Evolutionary conservation across 92 coral and sea anemone genomes (phyloP).

Genomic region (Zoanthus solanderi): DNA sequence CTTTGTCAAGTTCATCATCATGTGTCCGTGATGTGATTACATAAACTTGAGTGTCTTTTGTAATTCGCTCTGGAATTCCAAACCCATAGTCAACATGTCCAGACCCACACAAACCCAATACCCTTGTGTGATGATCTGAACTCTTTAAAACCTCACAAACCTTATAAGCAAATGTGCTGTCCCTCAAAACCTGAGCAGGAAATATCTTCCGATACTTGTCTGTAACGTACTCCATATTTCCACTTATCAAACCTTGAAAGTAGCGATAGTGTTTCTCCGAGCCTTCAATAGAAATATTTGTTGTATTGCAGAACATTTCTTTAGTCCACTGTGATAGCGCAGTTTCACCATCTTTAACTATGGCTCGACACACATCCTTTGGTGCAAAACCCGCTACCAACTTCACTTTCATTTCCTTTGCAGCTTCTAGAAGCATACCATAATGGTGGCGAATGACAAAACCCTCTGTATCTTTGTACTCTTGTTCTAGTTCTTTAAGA

Average conservation of each 20-base stretch:
- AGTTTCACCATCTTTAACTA: conserved; percentile 71
- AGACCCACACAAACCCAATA: conserved; percentile 81
- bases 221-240: conserved; percentile 62
- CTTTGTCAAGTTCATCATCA: conserved; percentile 69
- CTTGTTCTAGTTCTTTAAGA: conserved; percentile 64
- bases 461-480: conserved; percentile 77
- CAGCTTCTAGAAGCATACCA: conserved; percentile 71
- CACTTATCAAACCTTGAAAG: conserved; percentile 85
- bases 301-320: conserved; percentile 62
- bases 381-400: conserved; percentile 81
- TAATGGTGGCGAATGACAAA: conserved; percentile 70
- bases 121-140: conserved; percentile 63
- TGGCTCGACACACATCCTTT: conserved; percentile 63
- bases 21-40: conserved; percentile 72
- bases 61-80: conserved; percentile 83
- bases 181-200: conserved; percentile 77
- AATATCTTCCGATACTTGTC: conserved; percentile 84
- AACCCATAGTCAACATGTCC: conserved; percentile 78
- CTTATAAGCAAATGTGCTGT: conserved; percentile 77
- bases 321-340: conserved; percentile 55
- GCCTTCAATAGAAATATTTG: conserved; percentile 72
- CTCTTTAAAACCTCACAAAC: conserved; percentile 59
- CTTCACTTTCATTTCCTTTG: conserved; percentile 72
- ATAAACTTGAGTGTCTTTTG: conserved; percentile 58
- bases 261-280: conserved; percentile 79